Evolutionary conservation across 92 coral and sea anemone genomes (phyloP), one percentile per base, ranked within the genome.

Genomic region (Isaurus tuberculatus): DNA sequence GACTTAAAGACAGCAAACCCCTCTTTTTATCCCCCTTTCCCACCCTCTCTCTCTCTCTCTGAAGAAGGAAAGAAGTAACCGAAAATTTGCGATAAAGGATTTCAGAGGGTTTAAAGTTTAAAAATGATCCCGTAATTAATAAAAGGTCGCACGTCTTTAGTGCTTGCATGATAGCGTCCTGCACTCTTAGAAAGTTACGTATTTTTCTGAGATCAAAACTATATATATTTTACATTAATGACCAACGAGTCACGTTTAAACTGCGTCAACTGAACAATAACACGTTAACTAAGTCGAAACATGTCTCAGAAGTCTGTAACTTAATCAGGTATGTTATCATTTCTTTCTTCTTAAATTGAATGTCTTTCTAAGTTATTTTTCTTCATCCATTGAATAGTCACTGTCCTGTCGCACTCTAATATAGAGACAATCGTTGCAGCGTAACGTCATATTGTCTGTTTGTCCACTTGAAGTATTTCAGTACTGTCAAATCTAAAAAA

Each of bases 401-500:
- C 53, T 75, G 29, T 51, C 46, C 27, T 29, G 67, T 75, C 10
- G 22, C 32, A 49, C 63, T 73, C 46, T 46, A 28, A 51, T 60
- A 30, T 9, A 25, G 53, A 40, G 16, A 51, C 14, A 8, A 7
- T 17, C 29, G 81, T 75, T 67, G 34, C 66, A 36, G 30, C 55
- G 42, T 55, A 16, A 9, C 10, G 81, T 75, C 68, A 42, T 27
- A 11, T 49, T 53, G 81, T 75, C 81, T 17, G 17, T 26, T 73
- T 49, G 63, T 74, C 65, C 48, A 34, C 66, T 31, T 55, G 44
- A 53, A 53, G 42, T 25, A 27, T 16, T 75, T 75, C 44, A 51
- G 40, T 53, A 53, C 29, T 53, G 66, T 75, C 66, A 27, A 29
- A 75, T 75, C 81, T 75, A 60, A 8, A 32, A 53, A 75, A 32